Base-by-base conservation (phyloP, 30 jellyfish, hydroid and myxozoan genomes). In the Hydra vulgaris region DNA sequence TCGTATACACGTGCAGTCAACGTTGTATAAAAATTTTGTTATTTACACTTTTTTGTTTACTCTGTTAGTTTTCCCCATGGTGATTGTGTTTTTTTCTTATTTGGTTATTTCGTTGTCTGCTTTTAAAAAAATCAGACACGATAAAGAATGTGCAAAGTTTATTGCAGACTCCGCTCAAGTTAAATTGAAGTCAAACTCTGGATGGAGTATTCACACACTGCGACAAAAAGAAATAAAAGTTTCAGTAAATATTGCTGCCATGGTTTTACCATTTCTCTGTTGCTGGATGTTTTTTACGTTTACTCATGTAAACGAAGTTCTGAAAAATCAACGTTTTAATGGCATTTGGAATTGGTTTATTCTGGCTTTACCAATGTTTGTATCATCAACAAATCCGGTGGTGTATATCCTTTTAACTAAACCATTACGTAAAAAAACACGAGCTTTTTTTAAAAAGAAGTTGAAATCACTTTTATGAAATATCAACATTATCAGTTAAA, bases 201-300 rank as follows among this genome's bases (percentile, higher is more conserved):
- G 22, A 0, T 80, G 83, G 80, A 67, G 70, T 23, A 19, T 23
- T 54, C 52, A 76, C 21, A 18, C 83, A 5, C 61, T 80, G 52
- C 55, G 87, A 7, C 70, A 74, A 16, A 67, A 70, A 66, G 87
- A 80, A 80, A 70, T 80, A 16, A 25, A 52, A 19, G 23, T 80
- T 25, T 67, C 87, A 69, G 17, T 80, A 26, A 80, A 80, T 66
- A 72, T 80, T 55, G 87, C 87, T 0, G 70, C 67, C 72, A 74
- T 80, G 27, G 87, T 80, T 8, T 68, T 80, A 0, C 87, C 87
- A 19, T 80, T 80, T 27, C 27, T 80, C 16, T 27, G 72, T 0
- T 68, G 83, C 26, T 80, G 87, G 87, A 82, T 82, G 5, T 80
- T 80, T 55, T 80, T 80, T 3, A 27, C 71, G 25, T 80, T 80